phyloP scores from a whole-genome alignment of 2,797 vertebrate genomes.

The Cynodonichthys magdalenae region DNA sequence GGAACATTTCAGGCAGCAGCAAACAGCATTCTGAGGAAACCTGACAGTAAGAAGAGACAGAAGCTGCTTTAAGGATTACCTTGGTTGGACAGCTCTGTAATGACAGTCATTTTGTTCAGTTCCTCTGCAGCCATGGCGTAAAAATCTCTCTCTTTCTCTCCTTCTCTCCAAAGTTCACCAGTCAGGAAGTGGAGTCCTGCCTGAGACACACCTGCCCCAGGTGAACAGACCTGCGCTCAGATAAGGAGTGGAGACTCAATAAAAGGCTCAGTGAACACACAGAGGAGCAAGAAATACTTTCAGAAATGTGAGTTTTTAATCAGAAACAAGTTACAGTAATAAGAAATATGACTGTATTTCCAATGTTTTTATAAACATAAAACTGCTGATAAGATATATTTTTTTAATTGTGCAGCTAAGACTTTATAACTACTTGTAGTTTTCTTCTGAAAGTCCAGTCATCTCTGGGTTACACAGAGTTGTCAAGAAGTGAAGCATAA shows the following conservation, averaged over 20 bases:
- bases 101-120: constrained; percentile 26
- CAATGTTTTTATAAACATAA: too few species aligned
- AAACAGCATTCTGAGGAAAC: background rate
- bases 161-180: background rate
- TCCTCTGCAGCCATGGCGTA: constrained; percentile 62
- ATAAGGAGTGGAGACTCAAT: background rate
- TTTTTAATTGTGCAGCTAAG: too few species aligned
- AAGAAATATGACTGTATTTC: too few species aligned
- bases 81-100: constrained; percentile 55
- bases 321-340: too few species aligned
- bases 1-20: too few species aligned
- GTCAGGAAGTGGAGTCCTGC: constrained; percentile 50
- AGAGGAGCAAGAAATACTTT: too few species aligned
- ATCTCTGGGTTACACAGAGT: too few species aligned
- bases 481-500: too few species aligned
- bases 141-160: accelerated
- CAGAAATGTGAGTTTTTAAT: too few species aligned
- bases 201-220: constrained; percentile 31
- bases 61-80: constrained; percentile 48
- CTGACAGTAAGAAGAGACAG: background rate
- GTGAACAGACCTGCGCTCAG: constrained; percentile 2
- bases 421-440: too few species aligned
- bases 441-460: too few species aligned
- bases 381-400: too few species aligned
- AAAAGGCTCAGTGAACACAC: background rate